Percentiles rank a stretch among this genome's conserved stretches.
phyloP scores from a whole-genome alignment of 2,797 vertebrate genomes.

The Gymnothorax javanicus region DNA sequence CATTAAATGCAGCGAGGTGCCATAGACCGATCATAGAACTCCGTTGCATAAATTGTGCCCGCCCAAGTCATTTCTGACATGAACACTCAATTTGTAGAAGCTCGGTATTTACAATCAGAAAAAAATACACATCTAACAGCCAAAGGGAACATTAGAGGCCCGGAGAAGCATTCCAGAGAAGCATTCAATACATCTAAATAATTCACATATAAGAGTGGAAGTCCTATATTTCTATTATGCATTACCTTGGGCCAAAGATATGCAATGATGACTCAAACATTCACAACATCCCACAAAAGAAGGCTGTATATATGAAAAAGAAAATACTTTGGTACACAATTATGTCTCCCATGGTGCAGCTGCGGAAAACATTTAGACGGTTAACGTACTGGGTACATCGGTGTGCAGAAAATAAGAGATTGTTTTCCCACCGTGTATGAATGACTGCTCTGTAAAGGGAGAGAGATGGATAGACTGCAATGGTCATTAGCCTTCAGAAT shows the following conservation, averaged over 20 bases:
- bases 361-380: background rate
- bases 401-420: background rate
- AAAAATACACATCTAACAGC: background rate
- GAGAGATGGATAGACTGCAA: background rate
- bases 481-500: background rate
- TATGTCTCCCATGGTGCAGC: background rate
- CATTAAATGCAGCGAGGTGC: background rate
- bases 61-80: background rate
- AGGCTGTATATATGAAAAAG: background rate
- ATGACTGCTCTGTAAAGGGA: background rate
- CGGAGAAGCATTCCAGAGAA: background rate
- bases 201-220: background rate
- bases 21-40: background rate
- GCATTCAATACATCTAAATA: background rate
- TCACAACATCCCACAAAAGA: background rate
- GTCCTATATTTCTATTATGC: background rate
- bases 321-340: background rate
- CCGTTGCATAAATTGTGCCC: background rate
- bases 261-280: background rate
- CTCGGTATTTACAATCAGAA: background rate
- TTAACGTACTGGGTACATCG: background rate
- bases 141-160: background rate
- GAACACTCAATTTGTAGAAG: background rate
- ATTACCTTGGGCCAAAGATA: background rate
- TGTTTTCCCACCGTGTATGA: background rate